A percentile compares a stretch with the other conserved stretches of the same genome.
These are phyloP conservation scores for Lucifuga dentata DNA, from an alignment of 2,113 vertebrate genomes.

Conservation along the genomic window DNA sequence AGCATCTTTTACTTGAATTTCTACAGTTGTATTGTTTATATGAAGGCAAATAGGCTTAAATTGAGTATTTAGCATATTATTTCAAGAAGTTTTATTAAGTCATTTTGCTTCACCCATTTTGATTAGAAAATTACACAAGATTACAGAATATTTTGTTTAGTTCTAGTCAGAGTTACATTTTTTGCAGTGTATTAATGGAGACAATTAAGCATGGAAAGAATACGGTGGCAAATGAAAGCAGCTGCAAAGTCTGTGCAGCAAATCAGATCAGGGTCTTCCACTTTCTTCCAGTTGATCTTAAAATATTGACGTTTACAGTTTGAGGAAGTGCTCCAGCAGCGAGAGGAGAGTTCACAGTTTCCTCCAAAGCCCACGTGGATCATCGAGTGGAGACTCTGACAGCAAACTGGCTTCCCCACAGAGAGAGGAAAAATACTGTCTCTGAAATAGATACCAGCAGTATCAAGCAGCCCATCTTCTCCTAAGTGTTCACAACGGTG, in stretches of 20 bases:
- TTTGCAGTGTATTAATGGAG: constrained; percentile 37
- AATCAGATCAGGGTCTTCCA: constrained; percentile 1
- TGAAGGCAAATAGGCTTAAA: too few relatives aligned
- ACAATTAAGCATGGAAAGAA: constrained; percentile 59
- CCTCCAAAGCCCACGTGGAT: constrained; percentile 43
- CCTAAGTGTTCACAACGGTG: constrained; percentile 62
- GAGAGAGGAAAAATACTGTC: constrained; percentile 58
- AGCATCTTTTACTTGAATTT: too few relatives aligned
- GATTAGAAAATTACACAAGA: too few relatives aligned
- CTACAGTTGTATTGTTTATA: too few relatives aligned
- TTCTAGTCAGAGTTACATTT: too few relatives aligned
- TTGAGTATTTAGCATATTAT: too few relatives aligned
- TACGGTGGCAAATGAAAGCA: constrained; percentile 42
- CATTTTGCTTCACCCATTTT: too few relatives aligned
- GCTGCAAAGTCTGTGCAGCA: constrained; percentile 32
- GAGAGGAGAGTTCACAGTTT: constrained; percentile 63
- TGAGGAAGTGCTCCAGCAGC: constrained; percentile 69
- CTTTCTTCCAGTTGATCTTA: constrained; percentile 49
- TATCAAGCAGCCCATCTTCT: constrained; percentile 64
- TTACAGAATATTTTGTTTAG: too few relatives aligned
- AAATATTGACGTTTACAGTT: constrained; percentile 58
- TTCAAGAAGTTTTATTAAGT: too few relatives aligned
- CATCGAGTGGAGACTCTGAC: constrained; percentile 62
- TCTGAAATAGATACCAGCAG: constrained; percentile 68
- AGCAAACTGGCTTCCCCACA: constrained; percentile 60